Base-by-base conservation (phyloP, 2,113 vertebrate species). In the Lepisosteus oculatus region DNA sequence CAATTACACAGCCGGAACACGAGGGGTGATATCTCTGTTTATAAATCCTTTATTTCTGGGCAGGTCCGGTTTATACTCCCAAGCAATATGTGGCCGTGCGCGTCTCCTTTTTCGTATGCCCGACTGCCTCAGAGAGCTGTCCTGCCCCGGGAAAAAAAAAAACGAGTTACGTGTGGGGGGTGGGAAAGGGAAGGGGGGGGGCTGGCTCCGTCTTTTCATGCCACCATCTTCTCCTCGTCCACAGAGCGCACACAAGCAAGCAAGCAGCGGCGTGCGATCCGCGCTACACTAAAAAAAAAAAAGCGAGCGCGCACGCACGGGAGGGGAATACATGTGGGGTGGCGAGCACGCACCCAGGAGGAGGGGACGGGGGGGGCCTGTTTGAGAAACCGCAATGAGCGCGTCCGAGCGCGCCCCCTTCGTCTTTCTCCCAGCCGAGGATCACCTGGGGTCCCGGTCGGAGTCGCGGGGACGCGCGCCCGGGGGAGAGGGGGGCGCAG, bases 211-310 rank as follows among this genome's bases (percentile, higher is more conserved):
- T 70, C 65, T 29, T 29, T 29, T 51, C 72, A 51, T 68, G 77
- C 85, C 84, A 82, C 80, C 86, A 86, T 89, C 82, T 88, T 86
- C 84, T 78, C 74, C 11, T 76, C 17, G 66, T 71, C 62, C 64
- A 68, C 78, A 76, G 44, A 74, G 5, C 5, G 47, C 5, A 51
- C 9, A 66, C 62, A 12, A 54, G 43, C 70, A 71, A 70, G 75
- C 81, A 77, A 74, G 67, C 76, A 45, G 45, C 67, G n/a, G 6
- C 62, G 55, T 55, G 56, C 43, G 29, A 45, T 12, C 29, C 13
- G 6, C 61, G 61, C 47, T 68, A 45, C 8, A 70, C 57, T 69
- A 68, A 63, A 59, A 73, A 65, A 47, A 72, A 65, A 62, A 8
- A 45, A 71, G 47, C 47, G 72, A 68, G 65, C 69, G 74, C 83